Percentiles rank a stretch among this genome's conserved stretches.
Conservation (phyloP, 2,888 invertebrate genomes). For the Anticlea derivata region DNA sequence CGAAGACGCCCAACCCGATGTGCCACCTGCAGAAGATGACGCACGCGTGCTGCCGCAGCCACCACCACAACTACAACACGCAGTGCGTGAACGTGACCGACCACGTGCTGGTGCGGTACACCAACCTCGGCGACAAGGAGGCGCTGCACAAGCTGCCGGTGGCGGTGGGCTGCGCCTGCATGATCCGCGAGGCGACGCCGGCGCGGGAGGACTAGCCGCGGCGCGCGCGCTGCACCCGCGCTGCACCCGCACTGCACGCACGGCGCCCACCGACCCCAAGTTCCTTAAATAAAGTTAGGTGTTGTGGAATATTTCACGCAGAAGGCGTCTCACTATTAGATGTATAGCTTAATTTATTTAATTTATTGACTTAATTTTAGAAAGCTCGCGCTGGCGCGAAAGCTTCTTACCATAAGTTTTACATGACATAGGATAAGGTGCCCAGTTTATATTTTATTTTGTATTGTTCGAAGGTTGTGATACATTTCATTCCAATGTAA, state of each 20-base stretch:
- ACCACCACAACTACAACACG: conserved; percentile 55
- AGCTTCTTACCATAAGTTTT: not conserved
- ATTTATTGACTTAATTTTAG: conserved; percentile 16
- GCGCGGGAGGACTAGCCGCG: conserved; percentile 47
- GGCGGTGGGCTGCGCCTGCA: conserved; percentile 73
- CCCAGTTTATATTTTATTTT: conserved; percentile 6
- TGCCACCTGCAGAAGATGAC: conserved; percentile 54
- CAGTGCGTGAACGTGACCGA: conserved; percentile 73
- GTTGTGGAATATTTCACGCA: not conserved
- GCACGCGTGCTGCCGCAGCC: conserved; percentile 68
- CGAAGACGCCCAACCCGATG: conserved; percentile 54
- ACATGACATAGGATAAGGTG: not conserved
- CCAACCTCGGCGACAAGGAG: conserved; percentile 38
- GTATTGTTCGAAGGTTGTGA: conserved; percentile 19
- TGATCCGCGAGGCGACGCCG: conserved; percentile 51
- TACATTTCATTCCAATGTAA: conserved; percentile 25
- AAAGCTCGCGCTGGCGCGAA: conserved; percentile 26
- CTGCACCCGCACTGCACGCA: conserved; percentile 24
- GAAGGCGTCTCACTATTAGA: conserved; percentile 15
- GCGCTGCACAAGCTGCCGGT: conserved; percentile 47
- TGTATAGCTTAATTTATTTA: conserved; percentile 28
- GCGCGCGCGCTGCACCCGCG: conserved; percentile 35
- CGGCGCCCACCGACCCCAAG: conserved; percentile 25
- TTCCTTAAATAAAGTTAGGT: conserved; percentile 26
- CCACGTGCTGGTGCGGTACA: conserved; percentile 64